phyloP scores from a whole-genome alignment of 2,113 vertebrate species.

The Malurus elegans region DNA sequence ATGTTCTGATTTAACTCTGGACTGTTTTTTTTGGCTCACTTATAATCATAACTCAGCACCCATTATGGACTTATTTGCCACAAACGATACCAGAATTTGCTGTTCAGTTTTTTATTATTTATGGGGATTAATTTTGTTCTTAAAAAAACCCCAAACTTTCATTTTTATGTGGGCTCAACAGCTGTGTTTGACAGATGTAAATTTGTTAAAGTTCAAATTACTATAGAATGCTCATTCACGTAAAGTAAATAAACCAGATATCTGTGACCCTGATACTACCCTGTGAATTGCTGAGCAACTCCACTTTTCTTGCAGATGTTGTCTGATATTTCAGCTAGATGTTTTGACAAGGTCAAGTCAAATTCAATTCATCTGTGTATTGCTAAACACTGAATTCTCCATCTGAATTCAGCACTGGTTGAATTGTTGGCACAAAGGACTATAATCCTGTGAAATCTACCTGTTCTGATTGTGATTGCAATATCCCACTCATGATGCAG shows the following conservation, averaged over 20 bases:
- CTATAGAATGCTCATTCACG: neutral
- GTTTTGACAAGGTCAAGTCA: neutral
- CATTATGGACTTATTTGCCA: neutral
- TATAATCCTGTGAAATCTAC: neutral
- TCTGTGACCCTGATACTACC: neutral
- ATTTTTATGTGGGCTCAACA: neutral
- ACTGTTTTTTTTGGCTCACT: neutral
- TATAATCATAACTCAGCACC: neutral
- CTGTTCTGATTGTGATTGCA: neutral
- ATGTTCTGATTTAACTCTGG: neutral
- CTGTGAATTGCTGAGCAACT: neutral
- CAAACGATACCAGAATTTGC: neutral
- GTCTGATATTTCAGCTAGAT: neutral
- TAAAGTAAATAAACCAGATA: neutral
- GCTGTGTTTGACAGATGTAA: neutral
- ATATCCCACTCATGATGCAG: neutral
- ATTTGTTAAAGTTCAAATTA: neutral
- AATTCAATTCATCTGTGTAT: neutral
- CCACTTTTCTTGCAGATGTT: neutral
- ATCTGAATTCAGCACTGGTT: neutral
- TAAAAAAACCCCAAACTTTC: neutral
- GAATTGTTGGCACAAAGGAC: neutral
- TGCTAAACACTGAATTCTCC: neutral
- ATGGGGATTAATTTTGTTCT: neutral
- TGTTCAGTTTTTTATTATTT: neutral